Evolutionary conservation across 2,797 vertebrate species (phyloP), one percentile per base, ranked within the genome.

Genomic region (Linurgus olivaceus): DNA sequence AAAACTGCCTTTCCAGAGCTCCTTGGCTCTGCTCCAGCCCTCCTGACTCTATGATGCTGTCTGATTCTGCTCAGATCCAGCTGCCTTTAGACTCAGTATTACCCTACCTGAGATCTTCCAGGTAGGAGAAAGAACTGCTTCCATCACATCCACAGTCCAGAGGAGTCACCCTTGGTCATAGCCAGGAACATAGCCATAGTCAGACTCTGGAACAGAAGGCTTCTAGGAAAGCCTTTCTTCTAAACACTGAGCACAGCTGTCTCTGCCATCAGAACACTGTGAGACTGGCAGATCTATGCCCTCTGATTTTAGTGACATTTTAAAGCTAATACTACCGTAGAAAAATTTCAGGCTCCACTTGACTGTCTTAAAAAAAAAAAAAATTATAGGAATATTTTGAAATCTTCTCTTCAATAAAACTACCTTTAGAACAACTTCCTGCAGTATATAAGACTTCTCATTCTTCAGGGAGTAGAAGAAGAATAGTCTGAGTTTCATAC

Each of bases 261-360:
- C n/a, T 20, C 33, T 70, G 58, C 33, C 70, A 67, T 13, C 26
- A 48, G 29, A 70, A 20, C 17, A 35, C 24, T 3, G 3, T 38
- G 52, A 92, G 82, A 96, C 78, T 67, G 91, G 93, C 91, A 96
- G 94, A 96, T 86, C 35, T 84, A 91, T 74, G 65, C 71, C 88
- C 84, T 94, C 90, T 90, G 88, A 86, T 92, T 95, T 97, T 88
- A 95, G 87, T 80, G 88, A 92, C 50, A 75, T 92, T 97, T 97
- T 90, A 85, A 96, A 90, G 81, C 28, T 25, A 96, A 96, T 82
- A 94, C 80, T 73, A 62, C 42, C 0, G 0, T 38, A 90, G 85
- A 90, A 95, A 80, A 82, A 84, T 90, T 93, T 29, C 19, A 82
- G 87, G 78, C 45, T 75, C 38, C 78, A 44, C 89, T 68, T 95